A percentile compares a stretch with the other conserved stretches of the same genome.
These are phyloP conservation scores for Argentina silus DNA, from an alignment of 2,797 vertebrate species.

Conservation along the genomic window DNA sequence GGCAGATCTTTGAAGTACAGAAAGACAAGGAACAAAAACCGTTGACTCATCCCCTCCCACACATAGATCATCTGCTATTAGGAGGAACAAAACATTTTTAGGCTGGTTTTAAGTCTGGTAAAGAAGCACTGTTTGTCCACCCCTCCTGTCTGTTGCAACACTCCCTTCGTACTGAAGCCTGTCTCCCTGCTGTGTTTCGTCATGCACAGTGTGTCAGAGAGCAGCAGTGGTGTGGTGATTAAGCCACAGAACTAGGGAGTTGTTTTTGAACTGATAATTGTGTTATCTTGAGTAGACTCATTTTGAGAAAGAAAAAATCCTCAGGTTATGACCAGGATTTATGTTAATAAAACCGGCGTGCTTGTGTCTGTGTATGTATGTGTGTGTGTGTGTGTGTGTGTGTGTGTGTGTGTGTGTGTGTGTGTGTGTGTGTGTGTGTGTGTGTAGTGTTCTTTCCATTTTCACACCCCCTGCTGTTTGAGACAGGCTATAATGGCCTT, in stretches of 20 bases:
- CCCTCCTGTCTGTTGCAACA: constrained; percentile 68
- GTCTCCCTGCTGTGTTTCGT: constrained; percentile 75
- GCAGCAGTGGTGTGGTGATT: constrained; percentile 66
- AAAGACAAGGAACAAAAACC: constrained; percentile 65
- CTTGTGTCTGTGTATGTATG: not conserved
- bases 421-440: constrained; percentile 13
- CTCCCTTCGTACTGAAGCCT: constrained; percentile 55
- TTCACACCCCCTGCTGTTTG: constrained; percentile 49
- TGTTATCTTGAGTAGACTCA: constrained; percentile 48
- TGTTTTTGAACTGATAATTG: constrained; percentile 42
- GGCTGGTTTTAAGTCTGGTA: constrained; percentile 54
- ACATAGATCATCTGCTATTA: constrained; percentile 63
- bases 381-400: constrained; percentile 4
- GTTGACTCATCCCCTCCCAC: constrained; percentile 67
- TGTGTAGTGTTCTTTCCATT: constrained; percentile 26
- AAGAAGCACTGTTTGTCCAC: constrained; percentile 67
- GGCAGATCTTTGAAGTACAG: constrained; percentile 29
- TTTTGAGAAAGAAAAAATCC: constrained; percentile 34
- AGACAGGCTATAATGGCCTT: constrained; percentile 58
- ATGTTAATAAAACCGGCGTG: constrained; percentile 31
- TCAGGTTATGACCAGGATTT: constrained; percentile 42
- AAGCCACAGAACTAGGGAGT: constrained; percentile 58
- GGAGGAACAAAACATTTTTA: constrained; percentile 68
- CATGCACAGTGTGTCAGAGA: constrained; percentile 70
- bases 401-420: not conserved